Conservation (phyloP, 2,113 vertebrate species). For the Anoplopoma fimbria region DNA sequence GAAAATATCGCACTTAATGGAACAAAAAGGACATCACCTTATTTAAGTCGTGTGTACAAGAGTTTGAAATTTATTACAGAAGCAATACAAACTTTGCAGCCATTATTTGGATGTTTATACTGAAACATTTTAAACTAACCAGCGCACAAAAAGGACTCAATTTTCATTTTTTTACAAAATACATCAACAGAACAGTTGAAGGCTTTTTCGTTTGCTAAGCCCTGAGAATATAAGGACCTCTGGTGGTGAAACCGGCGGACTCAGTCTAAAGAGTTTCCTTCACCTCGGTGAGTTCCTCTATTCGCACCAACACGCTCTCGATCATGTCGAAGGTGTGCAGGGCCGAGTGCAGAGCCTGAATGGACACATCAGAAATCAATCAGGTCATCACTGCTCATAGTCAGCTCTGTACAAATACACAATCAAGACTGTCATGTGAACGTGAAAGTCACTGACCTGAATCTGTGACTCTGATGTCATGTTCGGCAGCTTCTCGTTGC, state of each 20-base stretch:
- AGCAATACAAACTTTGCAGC: neutral
- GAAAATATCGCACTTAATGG: neutral
- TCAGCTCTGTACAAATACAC: neutral
- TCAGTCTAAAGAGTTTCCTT: constrained; percentile 73
- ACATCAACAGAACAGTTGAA: neutral
- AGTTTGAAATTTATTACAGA: constrained; percentile 22
- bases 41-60: constrained; percentile 24
- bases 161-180: neutral
- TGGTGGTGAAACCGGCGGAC: neutral
- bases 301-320: constrained; percentile 94
- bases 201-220: neutral
- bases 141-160: constrained; percentile 10
- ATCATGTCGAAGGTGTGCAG: constrained; percentile 98
- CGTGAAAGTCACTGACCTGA: constrained; percentile 82
- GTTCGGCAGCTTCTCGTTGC: constrained; percentile 87
- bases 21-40: neutral
- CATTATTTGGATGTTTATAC: neutral
- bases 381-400: neutral
- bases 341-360: constrained; percentile 93
- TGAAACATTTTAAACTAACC: neutral
- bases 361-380: neutral
- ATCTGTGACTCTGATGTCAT: constrained; percentile 93
- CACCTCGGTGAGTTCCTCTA: constrained; percentile 93
- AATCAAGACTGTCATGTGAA: neutral
- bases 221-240: constrained; percentile 5